Base-by-base conservation (phyloP, 2,113 vertebrate species). In the Gobiocypris rarus region DNA sequence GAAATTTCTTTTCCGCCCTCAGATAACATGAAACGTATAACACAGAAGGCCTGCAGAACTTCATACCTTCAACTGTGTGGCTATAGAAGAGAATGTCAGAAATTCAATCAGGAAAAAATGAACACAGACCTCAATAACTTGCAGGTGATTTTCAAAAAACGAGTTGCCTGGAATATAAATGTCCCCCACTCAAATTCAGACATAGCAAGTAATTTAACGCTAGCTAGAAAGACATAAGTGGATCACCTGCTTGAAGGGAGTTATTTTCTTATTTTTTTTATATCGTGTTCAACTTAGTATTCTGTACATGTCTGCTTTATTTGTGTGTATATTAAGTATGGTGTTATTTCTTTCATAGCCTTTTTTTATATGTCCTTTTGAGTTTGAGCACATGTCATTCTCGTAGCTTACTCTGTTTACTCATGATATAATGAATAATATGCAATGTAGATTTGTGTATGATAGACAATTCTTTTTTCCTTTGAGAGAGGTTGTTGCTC, bases 151-250 rank as follows among this genome's bases (percentile, higher is more conserved):
- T 90, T 91, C 88, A 88, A 90, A 92, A 83, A 86, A 82, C 88
- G 80, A 87, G 74, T 88, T 88, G 86, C 89, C 88, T 86, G 83
- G 87, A 86, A 91, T 90, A 90, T 92, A 91, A 90, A 91, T 91
- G 90, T 87, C 81, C 73, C 74, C 73, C 82, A 89, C 83, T 90
- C 82, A 88, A 87, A 90, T 85, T 87, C 86, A 91, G 90, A 89
- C 88, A 41, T 43, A 71, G 76, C 80, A 71, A 75, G 82, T 84
- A 87, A 89, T 92, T 91, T 88, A 83, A 87, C 87, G 87, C 85
- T 28, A 75, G 84, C 81, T 83, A 63, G 83, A 81, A 85, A 83
- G 78, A 82, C 77, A 81, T 82, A 74, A 65, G 77, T 84, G 84
- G 82, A 76, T 71, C 54, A 73, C 41, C 67, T 84, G 74, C 82